Evolutionary conservation across 2,113 vertebrate genomes (phyloP), one percentile per base, ranked within the genome.

Genomic region (Alligator mississippiensis): DNA sequence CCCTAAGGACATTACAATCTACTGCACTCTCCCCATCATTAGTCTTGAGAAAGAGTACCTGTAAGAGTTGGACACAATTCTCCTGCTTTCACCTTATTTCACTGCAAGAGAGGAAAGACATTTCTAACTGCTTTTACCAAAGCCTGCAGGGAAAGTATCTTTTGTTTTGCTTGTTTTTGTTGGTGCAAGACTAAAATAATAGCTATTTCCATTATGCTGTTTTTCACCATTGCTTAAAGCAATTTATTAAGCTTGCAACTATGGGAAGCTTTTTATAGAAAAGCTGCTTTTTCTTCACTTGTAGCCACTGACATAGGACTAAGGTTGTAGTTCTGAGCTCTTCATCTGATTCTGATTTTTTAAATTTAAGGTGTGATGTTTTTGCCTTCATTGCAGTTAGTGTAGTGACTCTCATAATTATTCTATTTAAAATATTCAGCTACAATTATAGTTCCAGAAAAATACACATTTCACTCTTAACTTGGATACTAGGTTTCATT

Each of bases 141-240:
- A 88, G 95, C 75, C 75, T 94, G 10, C 58, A 91, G 17, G 25
- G 59, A 76, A 64, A 59, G 75, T 15, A 68, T 84, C 78, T 79
- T 82, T 60, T 90, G 6, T 93, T 59, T 55, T 96, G 54, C 22
- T 83, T 55, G 63, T 6, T 11, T 85, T 89, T 86, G 83, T 75
- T 18, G 55, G 74, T 90, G 47, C 47, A 47, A 47, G 47, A 19
- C 21, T 80, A 68, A 21, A 70, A 63, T 80, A 82, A 77, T 61
- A 9, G 5, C 19, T 90, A 55, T 54, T 15, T 19, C 60, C 62
- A 21, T 88, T 87, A 92, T 28, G 82, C n/a, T 16, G 18, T 87
- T 91, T n/a, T 93, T 92, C 87, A 24, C 85, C 81, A 81, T 55
- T 94, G 83, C 92, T 95, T 86, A 93, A 88, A 96, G 75, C 22